phyloP scores from a whole-genome alignment of 2,888 invertebrate genomes.

The Chromoteleia sp. region DNA sequence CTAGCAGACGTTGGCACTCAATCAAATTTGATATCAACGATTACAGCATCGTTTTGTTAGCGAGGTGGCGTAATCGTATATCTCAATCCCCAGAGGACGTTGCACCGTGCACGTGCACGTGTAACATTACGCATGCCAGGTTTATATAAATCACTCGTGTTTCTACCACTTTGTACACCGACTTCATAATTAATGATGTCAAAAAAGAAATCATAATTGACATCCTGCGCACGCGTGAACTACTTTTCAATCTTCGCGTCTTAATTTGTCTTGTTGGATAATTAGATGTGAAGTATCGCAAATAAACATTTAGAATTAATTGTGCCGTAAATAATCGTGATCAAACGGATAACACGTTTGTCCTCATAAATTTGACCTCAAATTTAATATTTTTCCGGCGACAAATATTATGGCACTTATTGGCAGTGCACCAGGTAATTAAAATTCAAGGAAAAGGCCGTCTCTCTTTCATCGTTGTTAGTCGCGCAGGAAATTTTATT shows the following conservation, averaged over 20 bases:
- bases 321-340: not conserved
- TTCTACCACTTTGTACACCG: constrained; percentile 21
- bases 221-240: constrained; percentile 1
- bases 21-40: constrained; percentile 69
- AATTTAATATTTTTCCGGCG: not conserved
- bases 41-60: constrained; percentile 61
- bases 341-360: not conserved
- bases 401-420: not conserved
- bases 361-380: not conserved
- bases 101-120: constrained; percentile 66
- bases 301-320: constrained; percentile 13
- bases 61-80: constrained; percentile 52
- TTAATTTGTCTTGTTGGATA: not conserved
- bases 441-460: not conserved
- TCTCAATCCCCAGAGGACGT: constrained; percentile 62
- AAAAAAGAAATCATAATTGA: constrained; percentile 46
- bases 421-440: not conserved
- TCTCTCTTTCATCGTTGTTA: not conserved
- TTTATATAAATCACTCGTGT: constrained; percentile 59
- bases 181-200: constrained; percentile 37
- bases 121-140: constrained; percentile 53
- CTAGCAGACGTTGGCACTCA: constrained; percentile 60
- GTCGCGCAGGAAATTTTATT: not conserved
- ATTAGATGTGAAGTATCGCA: constrained; percentile 8
- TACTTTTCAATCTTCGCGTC: not conserved